Percentiles rank a stretch among this genome's conserved stretches.
Evolutionary conservation across 53 echinoderm and acorn worm genomes (phyloP).

Genomic region (Pentamera pediparva): DNA sequence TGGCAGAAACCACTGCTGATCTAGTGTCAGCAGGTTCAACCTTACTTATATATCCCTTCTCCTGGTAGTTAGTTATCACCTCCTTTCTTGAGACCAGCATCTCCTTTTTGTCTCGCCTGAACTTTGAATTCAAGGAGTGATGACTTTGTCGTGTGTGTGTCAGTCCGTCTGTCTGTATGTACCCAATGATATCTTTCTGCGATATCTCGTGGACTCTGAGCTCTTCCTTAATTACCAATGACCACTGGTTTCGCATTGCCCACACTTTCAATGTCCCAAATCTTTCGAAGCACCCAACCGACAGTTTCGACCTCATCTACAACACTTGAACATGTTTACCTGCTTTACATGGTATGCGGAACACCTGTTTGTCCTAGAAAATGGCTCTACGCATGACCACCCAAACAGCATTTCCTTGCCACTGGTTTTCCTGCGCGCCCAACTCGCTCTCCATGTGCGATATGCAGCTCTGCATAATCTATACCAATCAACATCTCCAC

Average conservation of each 20-base stretch:
- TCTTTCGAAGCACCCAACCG: not conserved
- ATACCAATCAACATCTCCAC: slow-evolving; percentile 25
- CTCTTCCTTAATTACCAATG: not conserved
- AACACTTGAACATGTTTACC: not conserved
- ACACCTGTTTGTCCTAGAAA: not conserved
- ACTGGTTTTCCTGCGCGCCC: slow-evolving; percentile 16
- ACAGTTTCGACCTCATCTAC: too few species aligned
- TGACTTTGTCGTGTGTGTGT: too few species aligned
- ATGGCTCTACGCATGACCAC: slow-evolving; percentile 29
- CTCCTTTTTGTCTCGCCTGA: not conserved
- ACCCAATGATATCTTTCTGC: too few species aligned
- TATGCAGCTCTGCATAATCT: slow-evolving; percentile 10
- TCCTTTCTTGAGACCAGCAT: not conserved
- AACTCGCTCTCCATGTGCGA: slow-evolving; percentile 23
- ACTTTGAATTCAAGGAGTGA: too few species aligned
- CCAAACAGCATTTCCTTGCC: slow-evolving; percentile 17
- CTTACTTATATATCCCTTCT: slow-evolving; percentile 19
- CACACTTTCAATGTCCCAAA: slow-evolving; percentile 25
- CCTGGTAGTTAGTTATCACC: not conserved
- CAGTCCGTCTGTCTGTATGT: too few species aligned
- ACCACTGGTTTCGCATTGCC: not conserved
- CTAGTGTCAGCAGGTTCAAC: not conserved
- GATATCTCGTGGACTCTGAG: too few species aligned
- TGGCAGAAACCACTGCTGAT: slow-evolving; percentile 36
- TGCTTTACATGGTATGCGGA: not conserved